Conservation (phyloP, 1,140 invertebrate genomes). For the Trachymyrmex cornetzi region DNA sequence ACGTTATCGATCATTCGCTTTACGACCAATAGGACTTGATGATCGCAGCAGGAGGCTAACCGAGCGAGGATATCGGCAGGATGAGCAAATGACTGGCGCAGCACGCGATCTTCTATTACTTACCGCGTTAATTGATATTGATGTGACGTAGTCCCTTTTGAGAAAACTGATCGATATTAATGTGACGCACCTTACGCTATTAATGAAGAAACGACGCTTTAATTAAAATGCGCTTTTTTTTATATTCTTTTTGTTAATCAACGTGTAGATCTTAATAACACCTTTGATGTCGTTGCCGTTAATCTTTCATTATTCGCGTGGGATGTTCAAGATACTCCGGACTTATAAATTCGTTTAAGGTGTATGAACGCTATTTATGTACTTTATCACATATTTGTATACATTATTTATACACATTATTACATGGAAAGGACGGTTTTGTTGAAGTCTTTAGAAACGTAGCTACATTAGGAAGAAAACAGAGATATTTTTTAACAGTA, state of each 20-base stretch:
- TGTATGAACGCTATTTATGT: too few relatives aligned
- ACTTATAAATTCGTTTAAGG: too few relatives aligned
- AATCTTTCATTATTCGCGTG: background rate
- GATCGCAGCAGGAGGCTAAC: slow-evolving; percentile 69
- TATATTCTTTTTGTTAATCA: background rate
- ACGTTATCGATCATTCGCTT: slow-evolving; percentile 70
- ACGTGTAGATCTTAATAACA: background rate
- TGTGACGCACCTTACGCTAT: slow-evolving; percentile 66
- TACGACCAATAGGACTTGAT: slow-evolving; percentile 65
- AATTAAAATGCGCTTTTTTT: background rate
- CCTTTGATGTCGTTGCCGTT: background rate
- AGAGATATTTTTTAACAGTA: too few relatives aligned
- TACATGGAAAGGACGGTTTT: too few relatives aligned
- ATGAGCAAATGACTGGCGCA: slow-evolving; percentile 62
- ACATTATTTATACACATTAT: too few relatives aligned
- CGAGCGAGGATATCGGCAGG: slow-evolving; percentile 67
- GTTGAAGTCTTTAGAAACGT: too few relatives aligned
- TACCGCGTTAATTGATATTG: slow-evolving; percentile 77
- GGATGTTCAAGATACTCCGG: too few relatives aligned
- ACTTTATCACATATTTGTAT: too few relatives aligned
- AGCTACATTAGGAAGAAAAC: too few relatives aligned
- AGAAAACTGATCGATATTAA: slow-evolving; percentile 77
- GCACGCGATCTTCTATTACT: slow-evolving; percentile 77
- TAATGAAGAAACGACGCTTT: slow-evolving; percentile 38
- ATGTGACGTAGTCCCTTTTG: slow-evolving; percentile 74